Evolutionary conservation across 1,140 invertebrate genomes (phyloP), one percentile per base, ranked within the genome.

Genomic region (Drosophila cardini): DNA sequence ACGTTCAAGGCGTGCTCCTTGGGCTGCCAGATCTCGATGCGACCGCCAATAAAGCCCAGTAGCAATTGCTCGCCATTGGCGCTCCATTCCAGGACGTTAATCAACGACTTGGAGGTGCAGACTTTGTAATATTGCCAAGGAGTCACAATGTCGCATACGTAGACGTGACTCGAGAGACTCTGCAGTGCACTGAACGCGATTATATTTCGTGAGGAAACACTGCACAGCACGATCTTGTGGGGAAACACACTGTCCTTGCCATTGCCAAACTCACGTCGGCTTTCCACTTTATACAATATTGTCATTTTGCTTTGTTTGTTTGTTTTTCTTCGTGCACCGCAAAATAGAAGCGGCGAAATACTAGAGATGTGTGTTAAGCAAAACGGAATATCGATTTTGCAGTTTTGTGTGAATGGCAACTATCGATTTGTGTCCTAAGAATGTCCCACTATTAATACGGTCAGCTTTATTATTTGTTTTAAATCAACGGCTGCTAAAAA

Each of bases 81-180:
- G 92, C 97, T 96, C 97, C 97, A 98, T 93, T 98, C 96, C 13
- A 98, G 83, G 11, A 95, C 94, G 13, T 96, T 96, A 6, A 98
- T 94, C 58, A 94, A 93, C 16, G 93, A 92, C 34, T 90, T 89
- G 73, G 93, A 92, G 78, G 93, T 93, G 85, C 94, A 89, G 80
- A 95, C 77, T 46, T 87, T 91, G 52, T 96, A 94, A 63, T 94
- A 93, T 80, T 96, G 94, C 96, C 96, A 97, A 1, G 97, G 96
- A 72, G 96, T 95, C 91, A 97, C 97, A 32, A 98, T 93, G 92
- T 98, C 97, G 76, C 96, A 95, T 4, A 98, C 95, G 92, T 97
- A 98, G 46, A 98, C 80, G 36, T 87, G 84, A 16, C 84, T 96
- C 92, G 97, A 56, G 13, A 75, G 80, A 21, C 93, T 48, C 96